Base-by-base conservation (phyloP, 2,888 invertebrate genomes). In the Aquatica leii region DNA sequence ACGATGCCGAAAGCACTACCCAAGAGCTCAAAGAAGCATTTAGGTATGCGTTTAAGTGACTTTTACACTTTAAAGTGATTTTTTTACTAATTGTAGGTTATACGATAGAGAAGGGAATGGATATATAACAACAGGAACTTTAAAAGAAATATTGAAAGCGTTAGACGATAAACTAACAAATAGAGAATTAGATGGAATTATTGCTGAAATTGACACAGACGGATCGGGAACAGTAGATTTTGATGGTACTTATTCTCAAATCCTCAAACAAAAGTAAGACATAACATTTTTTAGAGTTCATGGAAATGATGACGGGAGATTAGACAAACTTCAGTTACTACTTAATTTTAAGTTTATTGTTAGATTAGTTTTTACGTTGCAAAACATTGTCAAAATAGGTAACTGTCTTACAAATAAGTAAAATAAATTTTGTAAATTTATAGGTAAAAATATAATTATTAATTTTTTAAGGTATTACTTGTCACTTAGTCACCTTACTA, bases 161-260 rank as follows among this genome's bases (percentile, higher is more conserved):
- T 86, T 94, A 41, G 98, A 97, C 75, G 98, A 98, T 82, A 97
- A 97, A 81, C 87, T 98, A 35, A 94, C 92, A 70, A 93, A 90
- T 77, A 88, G 95, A 53, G 97, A 97, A 80, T 87, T 98, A 72
- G 97, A 98, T 80, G 97, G 96, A 72, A 98, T 98, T 86, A 98
- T 98, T 81, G 92, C 93, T 76, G 97, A 98, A 85, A 97, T 98
- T 76, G 98, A 98, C 84, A 96, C 97, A 66, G 98, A 98, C 82
- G 97, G 97, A 58, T 97, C 97, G 69, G 98, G 98, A 78, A 98
- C 98, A 70, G 98, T 98, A 71, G 98, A 98, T 83, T 98, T 98
- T 82, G 98, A 98, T 86, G 98, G 97, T 97, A 83, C 80, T 79
- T 73, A 18, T 49, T 24, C 15, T 31, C 8, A 24, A 51, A 52